These are phyloP conservation scores for Zoanthus gigantus DNA, from an alignment of 92 coral and sea anemone species.

Conservation along the genomic window DNA sequence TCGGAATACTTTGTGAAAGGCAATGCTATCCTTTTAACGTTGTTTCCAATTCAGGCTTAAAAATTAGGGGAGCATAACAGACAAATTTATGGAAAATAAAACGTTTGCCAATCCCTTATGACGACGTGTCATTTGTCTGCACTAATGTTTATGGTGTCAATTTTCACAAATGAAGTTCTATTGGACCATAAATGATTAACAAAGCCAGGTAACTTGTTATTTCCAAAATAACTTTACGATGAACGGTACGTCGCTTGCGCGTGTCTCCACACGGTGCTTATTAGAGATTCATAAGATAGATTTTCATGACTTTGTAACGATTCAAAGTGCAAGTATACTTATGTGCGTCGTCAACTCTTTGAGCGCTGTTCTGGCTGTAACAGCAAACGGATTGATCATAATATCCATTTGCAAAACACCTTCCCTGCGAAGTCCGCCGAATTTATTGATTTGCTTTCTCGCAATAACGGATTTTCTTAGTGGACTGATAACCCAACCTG, in stretches of 20 bases:
- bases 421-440: conserved; percentile 35
- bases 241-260: conserved; percentile 17
- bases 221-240: neutral
- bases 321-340: conserved; percentile 21
- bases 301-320: conserved; percentile 7
- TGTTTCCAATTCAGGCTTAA: too few relatives aligned
- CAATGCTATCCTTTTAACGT: too few relatives aligned
- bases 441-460: conserved; percentile 8
- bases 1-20: too few relatives aligned
- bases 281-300: conserved; percentile 27
- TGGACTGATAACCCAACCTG: conserved; percentile 33
- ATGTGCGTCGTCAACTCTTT: conserved; percentile 35
- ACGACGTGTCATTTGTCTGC: neutral
- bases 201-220: neutral
- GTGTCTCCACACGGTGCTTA: conserved; percentile 15
- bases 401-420: conserved; percentile 27
- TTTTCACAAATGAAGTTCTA: neutral
- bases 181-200: neutral
- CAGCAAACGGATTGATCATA: conserved; percentile 19
- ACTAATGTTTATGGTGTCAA: neutral
- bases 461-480: conserved; percentile 33
- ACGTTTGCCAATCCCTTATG: neutral
- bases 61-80: too few relatives aligned
- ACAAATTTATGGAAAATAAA: too few relatives aligned
- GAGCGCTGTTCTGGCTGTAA: conserved; percentile 30